Conservation (phyloP, 2,888 invertebrate species). For the Parnassius glacialis region DNA sequence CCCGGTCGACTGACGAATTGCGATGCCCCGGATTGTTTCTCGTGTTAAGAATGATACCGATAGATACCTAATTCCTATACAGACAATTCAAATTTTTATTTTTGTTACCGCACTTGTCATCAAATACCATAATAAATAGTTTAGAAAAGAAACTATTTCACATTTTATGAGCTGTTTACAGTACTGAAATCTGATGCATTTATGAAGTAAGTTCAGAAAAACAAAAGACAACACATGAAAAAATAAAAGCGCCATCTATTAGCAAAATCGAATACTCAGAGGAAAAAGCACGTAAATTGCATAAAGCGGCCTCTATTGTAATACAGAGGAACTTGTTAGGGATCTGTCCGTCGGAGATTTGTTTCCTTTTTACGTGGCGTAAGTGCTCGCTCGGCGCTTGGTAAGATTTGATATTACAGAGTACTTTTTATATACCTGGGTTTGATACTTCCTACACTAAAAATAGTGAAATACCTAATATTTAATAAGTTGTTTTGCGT, state of each 20-base stretch:
- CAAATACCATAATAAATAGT: too few relatives aligned
- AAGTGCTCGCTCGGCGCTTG: slow-evolving; percentile 14
- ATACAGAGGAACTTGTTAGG: slow-evolving; percentile 1
- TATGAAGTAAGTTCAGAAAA: not conserved
- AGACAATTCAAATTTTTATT: not conserved
- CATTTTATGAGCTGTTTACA: too few relatives aligned
- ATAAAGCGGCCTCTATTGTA: slow-evolving; percentile 16
- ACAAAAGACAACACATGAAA: too few relatives aligned
- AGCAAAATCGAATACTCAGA: not conserved
- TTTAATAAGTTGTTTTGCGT: not conserved
- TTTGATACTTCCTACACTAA: not conserved
- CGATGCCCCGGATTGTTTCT: slow-evolving; percentile 30
- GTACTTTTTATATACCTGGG: not conserved
- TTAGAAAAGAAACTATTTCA: too few relatives aligned
- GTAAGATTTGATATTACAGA: not conserved
- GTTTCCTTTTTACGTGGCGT: not conserved
- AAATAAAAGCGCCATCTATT: slow-evolving; percentile 14
- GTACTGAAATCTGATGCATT: too few relatives aligned
- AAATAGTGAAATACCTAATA: not conserved
- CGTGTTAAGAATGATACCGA: slow-evolving; percentile 2
- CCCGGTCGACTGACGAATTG: slow-evolving; percentile 42
- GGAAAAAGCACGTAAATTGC: not conserved
- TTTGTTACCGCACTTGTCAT: too few relatives aligned
- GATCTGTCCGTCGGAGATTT: not conserved
- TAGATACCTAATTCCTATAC: not conserved